These are phyloP conservation scores for Sialis lutaria DNA, from an alignment of 2,888 invertebrate species.

Conservation along the genomic window DNA sequence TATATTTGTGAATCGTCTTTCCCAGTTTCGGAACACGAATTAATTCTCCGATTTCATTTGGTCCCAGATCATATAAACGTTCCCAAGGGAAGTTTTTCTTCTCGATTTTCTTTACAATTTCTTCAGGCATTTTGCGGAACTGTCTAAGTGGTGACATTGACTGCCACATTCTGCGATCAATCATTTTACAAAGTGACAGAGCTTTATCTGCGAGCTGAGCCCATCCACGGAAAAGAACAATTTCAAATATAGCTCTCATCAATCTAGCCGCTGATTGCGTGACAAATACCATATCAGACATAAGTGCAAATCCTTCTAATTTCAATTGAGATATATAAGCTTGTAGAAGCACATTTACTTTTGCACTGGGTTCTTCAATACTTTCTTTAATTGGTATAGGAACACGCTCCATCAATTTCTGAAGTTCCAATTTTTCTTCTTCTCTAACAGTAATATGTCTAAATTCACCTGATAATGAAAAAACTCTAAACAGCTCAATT, in stretches of 20 bases:
- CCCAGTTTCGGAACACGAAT: constrained; percentile 82
- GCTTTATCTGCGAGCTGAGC: constrained; percentile 95
- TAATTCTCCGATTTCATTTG: constrained; percentile 92
- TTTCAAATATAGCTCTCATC: constrained; percentile 94
- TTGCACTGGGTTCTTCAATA: constrained; percentile 95
- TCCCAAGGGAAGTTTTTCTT: constrained; percentile 95
- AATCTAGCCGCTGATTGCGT: constrained; percentile 93
- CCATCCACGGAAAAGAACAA: constrained; percentile 83
- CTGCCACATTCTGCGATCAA: constrained; percentile 98
- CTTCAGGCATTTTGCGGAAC: constrained; percentile 94
- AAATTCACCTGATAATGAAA: constrained; percentile 95
- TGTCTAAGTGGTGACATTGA: constrained; percentile 97
- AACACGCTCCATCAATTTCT: constrained; percentile 85
- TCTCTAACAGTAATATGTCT: constrained; percentile 80
- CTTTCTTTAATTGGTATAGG: constrained; percentile 98
- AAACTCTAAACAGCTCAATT: constrained; percentile 95
- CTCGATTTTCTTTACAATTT: constrained; percentile 91
- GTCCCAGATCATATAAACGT: constrained; percentile 86
- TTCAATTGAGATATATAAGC: constrained; percentile 97
- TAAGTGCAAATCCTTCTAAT: constrained; percentile 93
- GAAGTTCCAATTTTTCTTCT: constrained; percentile 92
- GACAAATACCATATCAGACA: constrained; percentile 99
- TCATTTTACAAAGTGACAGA: constrained; percentile 94
- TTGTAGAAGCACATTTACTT: constrained; percentile 87
- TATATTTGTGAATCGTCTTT: constrained; percentile 87